Percentiles rank a stretch among this genome's conserved stretches.
These are phyloP conservation scores for Agrotis segetum DNA, from an alignment of 2,888 invertebrate species.

Conservation along the genomic window DNA sequence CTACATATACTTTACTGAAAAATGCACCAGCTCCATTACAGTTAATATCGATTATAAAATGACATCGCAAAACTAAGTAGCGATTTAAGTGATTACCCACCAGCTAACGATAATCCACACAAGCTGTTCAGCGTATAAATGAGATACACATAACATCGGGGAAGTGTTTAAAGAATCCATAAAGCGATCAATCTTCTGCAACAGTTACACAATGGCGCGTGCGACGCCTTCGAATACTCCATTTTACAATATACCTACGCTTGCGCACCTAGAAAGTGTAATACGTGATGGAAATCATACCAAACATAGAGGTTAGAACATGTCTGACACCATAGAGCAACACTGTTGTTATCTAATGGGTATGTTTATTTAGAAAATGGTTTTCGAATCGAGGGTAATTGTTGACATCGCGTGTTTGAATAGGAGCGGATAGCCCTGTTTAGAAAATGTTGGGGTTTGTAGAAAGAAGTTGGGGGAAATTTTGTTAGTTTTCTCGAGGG, in stretches of 20 bases:
- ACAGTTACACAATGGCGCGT: conserved; percentile 75
- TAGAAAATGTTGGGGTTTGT: conserved; percentile 15
- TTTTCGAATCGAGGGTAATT: conserved; percentile 59
- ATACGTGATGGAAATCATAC: conserved; percentile 79
- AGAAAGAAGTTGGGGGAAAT: conserved; percentile 15
- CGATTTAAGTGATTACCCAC: background rate
- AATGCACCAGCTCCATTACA: no score
- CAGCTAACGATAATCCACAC: background rate
- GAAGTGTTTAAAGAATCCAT: conserved; percentile 62
- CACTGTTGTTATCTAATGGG: conserved; percentile 59
- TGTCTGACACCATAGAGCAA: conserved; percentile 53
- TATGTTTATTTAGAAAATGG: conserved; percentile 64
- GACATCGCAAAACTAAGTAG: background rate
- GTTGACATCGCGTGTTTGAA: conserved; percentile 54
- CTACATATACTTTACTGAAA: no score
- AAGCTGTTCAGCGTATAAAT: conserved; percentile 24
- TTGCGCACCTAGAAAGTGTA: conserved; percentile 77
- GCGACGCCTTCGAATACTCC: conserved; percentile 66
- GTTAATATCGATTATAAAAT: no score
- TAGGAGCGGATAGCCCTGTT: conserved; percentile 13
- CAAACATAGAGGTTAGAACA: conserved; percentile 42
- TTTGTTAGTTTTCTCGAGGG: conserved; percentile 15
- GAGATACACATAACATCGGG: conserved; percentile 45
- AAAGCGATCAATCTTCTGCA: conserved; percentile 58
- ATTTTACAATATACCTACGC: conserved; percentile 67